A percentile compares a stretch with the other conserved stretches of the same genome.
Evolutionary conservation across 1,140 invertebrate species (phyloP).

Genomic region (Nomia melanderi): DNA sequence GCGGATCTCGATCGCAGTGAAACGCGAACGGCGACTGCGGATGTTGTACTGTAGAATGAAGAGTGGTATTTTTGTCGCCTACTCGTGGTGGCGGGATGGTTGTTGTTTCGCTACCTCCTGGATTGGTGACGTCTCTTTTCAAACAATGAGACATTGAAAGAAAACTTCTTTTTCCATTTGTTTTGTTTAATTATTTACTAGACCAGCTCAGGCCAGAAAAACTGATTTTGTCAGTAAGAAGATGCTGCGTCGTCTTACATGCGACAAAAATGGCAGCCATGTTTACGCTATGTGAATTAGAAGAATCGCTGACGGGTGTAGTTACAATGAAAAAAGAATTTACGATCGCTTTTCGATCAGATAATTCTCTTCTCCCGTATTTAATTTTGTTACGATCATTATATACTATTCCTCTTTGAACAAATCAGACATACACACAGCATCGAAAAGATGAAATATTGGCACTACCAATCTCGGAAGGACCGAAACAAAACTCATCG

Average conservation of each 20-base stretch:
- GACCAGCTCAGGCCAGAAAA: too few species aligned
- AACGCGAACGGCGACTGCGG: constrained; percentile 25
- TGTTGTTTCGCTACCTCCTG: neutral
- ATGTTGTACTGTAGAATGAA: constrained; percentile 44
- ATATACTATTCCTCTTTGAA: neutral
- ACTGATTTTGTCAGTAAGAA: too few species aligned
- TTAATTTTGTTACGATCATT: neutral
- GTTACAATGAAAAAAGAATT: too few species aligned
- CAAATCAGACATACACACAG: neutral
- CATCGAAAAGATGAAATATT: neutral
- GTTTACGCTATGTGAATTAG: too few species aligned
- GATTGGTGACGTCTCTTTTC: constrained; percentile 5
- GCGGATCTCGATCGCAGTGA: constrained; percentile 30
- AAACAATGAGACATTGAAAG: neutral
- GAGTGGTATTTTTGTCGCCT: constrained; percentile 29
- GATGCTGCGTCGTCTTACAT: too few species aligned
- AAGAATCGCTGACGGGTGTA: too few species aligned
- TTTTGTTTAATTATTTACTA: too few species aligned
- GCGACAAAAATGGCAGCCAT: too few species aligned
- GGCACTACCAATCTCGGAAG: neutral
- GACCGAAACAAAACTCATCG: constrained; percentile 1
- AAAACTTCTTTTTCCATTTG: too few species aligned
- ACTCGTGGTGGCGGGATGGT: neutral
- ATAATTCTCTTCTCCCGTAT: too few species aligned
- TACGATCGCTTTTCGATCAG: too few species aligned